Evolutionary conservation across 1,140 invertebrate genomes (phyloP).

Genomic region (Prorops nasuta): DNA sequence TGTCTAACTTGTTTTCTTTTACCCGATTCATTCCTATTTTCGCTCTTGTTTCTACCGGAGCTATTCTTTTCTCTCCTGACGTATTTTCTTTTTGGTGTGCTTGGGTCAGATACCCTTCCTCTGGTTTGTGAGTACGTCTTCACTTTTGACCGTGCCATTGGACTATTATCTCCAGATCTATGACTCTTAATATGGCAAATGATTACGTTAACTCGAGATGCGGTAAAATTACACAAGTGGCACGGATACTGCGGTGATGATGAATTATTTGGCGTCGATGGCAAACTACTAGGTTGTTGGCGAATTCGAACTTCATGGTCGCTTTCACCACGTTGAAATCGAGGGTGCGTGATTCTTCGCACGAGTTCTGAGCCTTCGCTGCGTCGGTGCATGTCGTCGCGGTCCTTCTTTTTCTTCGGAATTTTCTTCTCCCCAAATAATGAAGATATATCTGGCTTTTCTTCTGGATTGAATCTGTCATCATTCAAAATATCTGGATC

Average conservation of each 20-base stretch:
- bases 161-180: slow-evolving; percentile 41
- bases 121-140: slow-evolving; percentile 30
- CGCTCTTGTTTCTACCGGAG: slow-evolving; percentile 28
- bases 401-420: slow-evolving; percentile 41
- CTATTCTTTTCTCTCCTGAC: slow-evolving; percentile 43
- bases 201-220: slow-evolving; percentile 67
- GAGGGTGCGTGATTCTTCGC: slow-evolving; percentile 54
- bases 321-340: slow-evolving; percentile 58
- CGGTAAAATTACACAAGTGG: slow-evolving; percentile 64
- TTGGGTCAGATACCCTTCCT: slow-evolving; percentile 23
- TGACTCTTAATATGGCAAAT: slow-evolving; percentile 68
- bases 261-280: slow-evolving; percentile 32
- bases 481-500: slow-evolving; percentile 64
- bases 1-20: slow-evolving; percentile 45
- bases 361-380: slow-evolving; percentile 23
- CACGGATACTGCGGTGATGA: slow-evolving; percentile 61
- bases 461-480: slow-evolving; percentile 63
- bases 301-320: slow-evolving; percentile 65
- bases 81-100: slow-evolving; percentile 55
- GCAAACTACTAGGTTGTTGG: slow-evolving; percentile 32
- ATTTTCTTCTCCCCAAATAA: slow-evolving; percentile 51
- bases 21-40: slow-evolving; percentile 22
- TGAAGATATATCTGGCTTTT: slow-evolving; percentile 56
- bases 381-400: slow-evolving; percentile 27
- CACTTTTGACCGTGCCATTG: slow-evolving; percentile 20